Evolutionary conservation across 2,888 invertebrate species (phyloP).

Genomic region (Tachystola acroxantha): DNA sequence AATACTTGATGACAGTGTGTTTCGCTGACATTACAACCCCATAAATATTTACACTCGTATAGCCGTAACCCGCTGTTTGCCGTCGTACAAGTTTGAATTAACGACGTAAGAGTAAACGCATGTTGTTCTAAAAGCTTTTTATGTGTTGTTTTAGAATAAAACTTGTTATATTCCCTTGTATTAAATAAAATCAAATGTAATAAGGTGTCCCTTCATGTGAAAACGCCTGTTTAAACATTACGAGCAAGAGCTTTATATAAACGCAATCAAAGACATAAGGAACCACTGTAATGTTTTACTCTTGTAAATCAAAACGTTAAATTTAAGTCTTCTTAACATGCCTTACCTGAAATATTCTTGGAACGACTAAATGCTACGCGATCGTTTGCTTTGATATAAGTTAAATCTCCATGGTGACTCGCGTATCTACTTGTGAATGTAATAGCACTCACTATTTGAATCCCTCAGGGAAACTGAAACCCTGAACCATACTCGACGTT

Average conservation of each 20-base stretch:
- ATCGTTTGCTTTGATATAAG: too few species aligned
- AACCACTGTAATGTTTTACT: too few species aligned
- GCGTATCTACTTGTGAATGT: too few species aligned
- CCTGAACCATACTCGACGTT: neutral
- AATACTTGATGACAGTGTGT: conserved; percentile 49
- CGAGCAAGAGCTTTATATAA: conserved; percentile 40
- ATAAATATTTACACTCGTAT: conserved; percentile 46
- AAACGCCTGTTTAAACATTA: conserved; percentile 39
- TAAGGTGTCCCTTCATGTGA: conserved; percentile 3
- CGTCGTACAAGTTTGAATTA: conserved; percentile 52
- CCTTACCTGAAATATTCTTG: neutral
- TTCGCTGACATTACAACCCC: conserved; percentile 20
- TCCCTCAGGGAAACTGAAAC: neutral
- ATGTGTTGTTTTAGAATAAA: conserved; percentile 40
- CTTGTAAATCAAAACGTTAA: too few species aligned
- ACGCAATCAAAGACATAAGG: too few species aligned
- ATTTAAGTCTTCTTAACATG: too few species aligned
- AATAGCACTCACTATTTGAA: neutral
- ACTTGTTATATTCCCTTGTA: conserved; percentile 22
- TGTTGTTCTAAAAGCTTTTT: conserved; percentile 58
- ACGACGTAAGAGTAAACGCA: conserved; percentile 55
- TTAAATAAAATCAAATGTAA: conserved; percentile 20
- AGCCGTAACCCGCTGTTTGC: conserved; percentile 41
- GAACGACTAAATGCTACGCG: too few species aligned
- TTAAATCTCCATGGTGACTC: too few species aligned